These are phyloP conservation scores for Antheraea pernyi DNA, from an alignment of 1,140 invertebrate genomes.

Conservation along the genomic window DNA sequence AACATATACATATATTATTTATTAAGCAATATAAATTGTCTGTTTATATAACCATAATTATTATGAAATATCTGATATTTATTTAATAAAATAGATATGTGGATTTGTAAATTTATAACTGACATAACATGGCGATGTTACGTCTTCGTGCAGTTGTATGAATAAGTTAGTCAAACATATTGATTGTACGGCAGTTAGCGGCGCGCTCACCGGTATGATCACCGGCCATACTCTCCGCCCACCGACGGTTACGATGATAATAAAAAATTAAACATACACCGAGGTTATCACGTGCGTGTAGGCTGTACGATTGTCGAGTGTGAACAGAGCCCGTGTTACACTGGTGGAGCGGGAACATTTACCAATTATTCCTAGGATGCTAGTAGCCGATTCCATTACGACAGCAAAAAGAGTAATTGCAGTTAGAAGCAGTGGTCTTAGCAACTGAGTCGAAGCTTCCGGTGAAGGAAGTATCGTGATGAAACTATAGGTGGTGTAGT, in stretches of 20 bases:
- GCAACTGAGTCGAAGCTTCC: no score
- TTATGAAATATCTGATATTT: not conserved
- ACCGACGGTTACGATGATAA: not conserved
- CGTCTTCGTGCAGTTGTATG: not conserved
- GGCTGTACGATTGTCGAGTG: not conserved
- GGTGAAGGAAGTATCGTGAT: no score
- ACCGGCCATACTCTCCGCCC: slow-evolving; percentile 4
- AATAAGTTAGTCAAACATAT: not conserved
- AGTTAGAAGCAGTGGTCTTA: no score
- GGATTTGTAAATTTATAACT: not conserved
- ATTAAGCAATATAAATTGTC: no score
- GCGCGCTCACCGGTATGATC: not conserved
- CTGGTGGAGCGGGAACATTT: not conserved
- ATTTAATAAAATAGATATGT: not conserved
- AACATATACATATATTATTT: no score
- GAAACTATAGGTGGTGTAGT: no score
- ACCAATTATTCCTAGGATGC: not conserved
- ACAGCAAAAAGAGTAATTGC: no score
- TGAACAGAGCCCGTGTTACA: not conserved
- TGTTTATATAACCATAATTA: no score
- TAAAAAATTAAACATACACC: slow-evolving; percentile 8
- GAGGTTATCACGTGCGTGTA: slow-evolving; percentile 1
- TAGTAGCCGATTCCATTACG: no score
- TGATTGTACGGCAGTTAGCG: slow-evolving; percentile 1
- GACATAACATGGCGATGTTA: not conserved